Evolutionary conservation across 2,888 invertebrate genomes (phyloP).

Genomic region (Hydropsyche betteni): DNA sequence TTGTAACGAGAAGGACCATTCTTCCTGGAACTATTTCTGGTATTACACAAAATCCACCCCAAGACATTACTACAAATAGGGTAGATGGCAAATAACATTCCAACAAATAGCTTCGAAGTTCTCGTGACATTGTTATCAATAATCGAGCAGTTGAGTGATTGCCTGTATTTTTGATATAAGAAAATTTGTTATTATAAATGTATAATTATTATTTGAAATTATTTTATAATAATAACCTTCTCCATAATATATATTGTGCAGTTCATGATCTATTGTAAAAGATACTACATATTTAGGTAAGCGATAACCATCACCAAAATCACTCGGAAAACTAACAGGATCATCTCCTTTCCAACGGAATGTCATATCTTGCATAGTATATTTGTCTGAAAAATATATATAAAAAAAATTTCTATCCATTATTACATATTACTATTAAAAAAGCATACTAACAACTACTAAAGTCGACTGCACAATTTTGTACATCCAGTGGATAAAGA

Average conservation of each 20-base stretch:
- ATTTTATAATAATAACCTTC: slow-evolving; percentile 62
- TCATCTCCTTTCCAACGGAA: slow-evolving; percentile 71
- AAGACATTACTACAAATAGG: slow-evolving; percentile 72
- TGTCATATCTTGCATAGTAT: slow-evolving; percentile 69
- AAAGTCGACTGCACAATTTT: slow-evolving; percentile 71
- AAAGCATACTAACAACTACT: slow-evolving; percentile 68
- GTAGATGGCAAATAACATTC: slow-evolving; percentile 73
- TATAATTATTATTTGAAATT: not conserved
- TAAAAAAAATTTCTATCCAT: not conserved
- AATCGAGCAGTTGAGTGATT: slow-evolving; percentile 70
- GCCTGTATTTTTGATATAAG: slow-evolving; percentile 57
- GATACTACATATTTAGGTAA: slow-evolving; percentile 73
- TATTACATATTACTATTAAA: slow-evolving; percentile 35
- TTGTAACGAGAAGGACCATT: slow-evolving; percentile 72
- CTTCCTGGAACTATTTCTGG: slow-evolving; percentile 73
- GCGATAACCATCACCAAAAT: slow-evolving; percentile 67
- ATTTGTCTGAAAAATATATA: slow-evolving; percentile 63
- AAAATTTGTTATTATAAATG: not conserved
- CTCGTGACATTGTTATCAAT: slow-evolving; percentile 69
- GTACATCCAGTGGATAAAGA: slow-evolving; percentile 71
- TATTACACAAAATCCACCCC: slow-evolving; percentile 74
- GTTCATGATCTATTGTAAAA: slow-evolving; percentile 69
- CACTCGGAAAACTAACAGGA: slow-evolving; percentile 64
- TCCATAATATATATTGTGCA: slow-evolving; percentile 70
- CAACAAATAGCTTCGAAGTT: slow-evolving; percentile 69